Percentiles rank a stretch among this genome's conserved stretches.
Evolutionary conservation across 2,113 vertebrate genomes (phyloP).

Genomic region (Nerophis ophidion): DNA sequence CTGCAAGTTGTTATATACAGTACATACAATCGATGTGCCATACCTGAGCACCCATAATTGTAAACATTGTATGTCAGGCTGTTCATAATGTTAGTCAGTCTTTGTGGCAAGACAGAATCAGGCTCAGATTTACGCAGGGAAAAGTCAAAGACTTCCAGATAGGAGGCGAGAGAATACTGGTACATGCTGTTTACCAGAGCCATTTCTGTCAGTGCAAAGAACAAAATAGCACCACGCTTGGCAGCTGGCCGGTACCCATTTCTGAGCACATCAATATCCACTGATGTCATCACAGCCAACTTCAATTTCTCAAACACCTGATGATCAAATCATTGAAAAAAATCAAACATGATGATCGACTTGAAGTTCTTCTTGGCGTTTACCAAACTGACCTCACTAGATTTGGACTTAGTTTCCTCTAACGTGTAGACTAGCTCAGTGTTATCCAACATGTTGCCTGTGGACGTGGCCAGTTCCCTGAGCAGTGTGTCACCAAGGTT

Average conservation of each 20-base stretch:
- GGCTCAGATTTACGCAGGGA: conserved; percentile 85
- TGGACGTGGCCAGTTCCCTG: conserved; percentile 84
- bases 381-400: conserved; percentile 76
- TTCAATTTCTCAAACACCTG: conserved; percentile 88
- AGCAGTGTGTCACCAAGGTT: conserved; percentile 88
- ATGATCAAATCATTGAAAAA: conserved; percentile 14
- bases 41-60: conserved; percentile 92
- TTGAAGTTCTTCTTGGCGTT: not conserved
- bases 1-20: not conserved
- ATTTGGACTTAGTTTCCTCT: conserved; percentile 92
- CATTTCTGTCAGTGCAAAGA: conserved; percentile 94
- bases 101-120: conserved; percentile 69
- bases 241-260: conserved; percentile 91
- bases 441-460: conserved; percentile 96
- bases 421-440: conserved; percentile 85
- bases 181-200: conserved; percentile 93
- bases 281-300: conserved; percentile 78
- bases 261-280: conserved; percentile 83
- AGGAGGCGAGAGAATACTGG: conserved; percentile 89
- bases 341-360: not conserved
- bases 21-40: not conserved
- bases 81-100: conserved; percentile 85
- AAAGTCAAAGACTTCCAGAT: conserved; percentile 84
- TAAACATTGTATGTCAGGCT: conserved; percentile 85
- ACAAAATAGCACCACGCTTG: conserved; percentile 86